Conservation (phyloP, 2,888 invertebrate species). For the Dastarcus helophoroides region DNA sequence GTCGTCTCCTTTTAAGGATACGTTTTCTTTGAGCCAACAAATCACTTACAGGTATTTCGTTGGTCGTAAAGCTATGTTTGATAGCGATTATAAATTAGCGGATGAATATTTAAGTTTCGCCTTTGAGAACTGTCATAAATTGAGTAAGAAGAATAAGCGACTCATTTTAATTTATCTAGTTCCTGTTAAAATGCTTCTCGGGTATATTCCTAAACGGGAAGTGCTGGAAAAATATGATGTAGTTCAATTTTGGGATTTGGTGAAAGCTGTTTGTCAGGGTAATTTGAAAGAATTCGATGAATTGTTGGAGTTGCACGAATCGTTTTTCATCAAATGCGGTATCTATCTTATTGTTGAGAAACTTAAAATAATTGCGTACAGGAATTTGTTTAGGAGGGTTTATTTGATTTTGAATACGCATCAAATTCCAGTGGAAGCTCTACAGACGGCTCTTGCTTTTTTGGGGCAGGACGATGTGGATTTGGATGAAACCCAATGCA, state of each 20-base stretch:
- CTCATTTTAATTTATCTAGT: constrained; percentile 89
- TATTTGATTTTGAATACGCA: constrained; percentile 66
- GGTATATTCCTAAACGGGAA: constrained; percentile 78
- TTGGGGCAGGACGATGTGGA: constrained; percentile 79
- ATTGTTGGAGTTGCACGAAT: constrained; percentile 75
- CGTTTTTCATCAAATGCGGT: constrained; percentile 92
- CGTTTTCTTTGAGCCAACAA: constrained; percentile 83
- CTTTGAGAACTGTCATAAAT: constrained; percentile 78
- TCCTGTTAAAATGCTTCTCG: constrained; percentile 94
- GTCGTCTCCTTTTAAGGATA: constrained; percentile 78
- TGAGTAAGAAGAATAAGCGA: constrained; percentile 75
- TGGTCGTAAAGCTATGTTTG: constrained; percentile 97
- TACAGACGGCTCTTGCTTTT: constrained; percentile 71
- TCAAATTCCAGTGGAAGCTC: constrained; percentile 77
- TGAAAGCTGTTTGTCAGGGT: constrained; percentile 80
- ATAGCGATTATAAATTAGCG: constrained; percentile 88
- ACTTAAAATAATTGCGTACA: constrained; percentile 85
- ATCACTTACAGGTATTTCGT: constrained; percentile 97
- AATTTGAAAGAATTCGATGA: constrained; percentile 73
- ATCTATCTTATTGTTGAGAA: constrained; percentile 96
- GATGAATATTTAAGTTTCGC: constrained; percentile 89
- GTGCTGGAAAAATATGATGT: constrained; percentile 84
- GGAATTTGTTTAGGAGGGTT: constrained; percentile 92
- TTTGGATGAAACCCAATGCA: constrained; percentile 90
- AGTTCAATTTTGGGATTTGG: constrained; percentile 80